phyloP scores from a whole-genome alignment of 2,113 vertebrate species.

The Pteropus alecto region DNA sequence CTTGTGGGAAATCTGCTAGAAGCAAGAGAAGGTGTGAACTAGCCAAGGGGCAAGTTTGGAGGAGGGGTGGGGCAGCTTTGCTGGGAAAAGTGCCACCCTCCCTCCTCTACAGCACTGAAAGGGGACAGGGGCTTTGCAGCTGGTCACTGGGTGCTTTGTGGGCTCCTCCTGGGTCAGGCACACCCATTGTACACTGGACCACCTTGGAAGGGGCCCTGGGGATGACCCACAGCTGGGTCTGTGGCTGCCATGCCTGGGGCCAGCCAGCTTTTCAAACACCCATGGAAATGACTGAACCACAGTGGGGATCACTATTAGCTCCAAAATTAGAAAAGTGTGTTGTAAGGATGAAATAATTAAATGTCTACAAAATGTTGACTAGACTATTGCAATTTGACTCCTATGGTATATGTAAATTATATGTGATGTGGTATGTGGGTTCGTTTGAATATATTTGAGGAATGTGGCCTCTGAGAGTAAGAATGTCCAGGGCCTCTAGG shows the following conservation, averaged over 20 bases:
- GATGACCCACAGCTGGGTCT: neutral
- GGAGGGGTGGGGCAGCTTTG: neutral
- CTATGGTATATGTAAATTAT: neutral
- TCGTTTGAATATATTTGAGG: neutral
- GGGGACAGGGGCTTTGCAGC: neutral
- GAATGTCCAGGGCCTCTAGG: neutral
- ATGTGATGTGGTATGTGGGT: neutral
- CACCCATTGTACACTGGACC: neutral
- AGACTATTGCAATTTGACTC: neutral
- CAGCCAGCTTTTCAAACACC: neutral
- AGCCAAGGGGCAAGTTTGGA: neutral
- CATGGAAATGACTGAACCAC: neutral
- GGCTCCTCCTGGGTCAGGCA: neutral
- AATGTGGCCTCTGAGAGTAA: neutral
- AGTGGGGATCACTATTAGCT: neutral
- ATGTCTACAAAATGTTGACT: neutral
- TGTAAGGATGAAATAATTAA: neutral
- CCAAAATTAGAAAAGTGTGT: neutral
- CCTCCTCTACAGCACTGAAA: accelerated
- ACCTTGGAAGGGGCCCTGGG: neutral
- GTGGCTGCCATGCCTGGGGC: neutral
- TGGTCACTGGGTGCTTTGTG: neutral
- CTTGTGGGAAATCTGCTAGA: neutral
- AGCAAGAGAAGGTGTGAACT: neutral
- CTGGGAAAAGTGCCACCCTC: neutral